phyloP scores from a whole-genome alignment of 2,797 vertebrate genomes.

The Steatocranus sp. region DNA sequence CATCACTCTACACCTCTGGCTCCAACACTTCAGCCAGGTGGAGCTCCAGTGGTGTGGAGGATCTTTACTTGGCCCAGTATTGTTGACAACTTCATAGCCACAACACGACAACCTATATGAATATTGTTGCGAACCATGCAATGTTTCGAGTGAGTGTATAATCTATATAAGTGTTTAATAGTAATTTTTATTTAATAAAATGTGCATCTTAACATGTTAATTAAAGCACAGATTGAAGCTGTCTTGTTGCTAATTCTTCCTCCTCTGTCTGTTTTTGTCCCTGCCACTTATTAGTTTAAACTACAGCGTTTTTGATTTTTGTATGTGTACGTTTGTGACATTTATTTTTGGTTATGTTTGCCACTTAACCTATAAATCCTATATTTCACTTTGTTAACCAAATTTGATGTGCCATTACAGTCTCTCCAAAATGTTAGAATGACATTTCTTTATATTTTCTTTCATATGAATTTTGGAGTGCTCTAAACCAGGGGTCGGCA shows the following conservation, averaged over 20 bases:
- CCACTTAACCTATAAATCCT: not conserved
- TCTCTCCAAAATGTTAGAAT: not conserved
- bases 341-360: not conserved
- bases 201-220: not conserved
- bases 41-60: not conserved
- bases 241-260: accelerated
- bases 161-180: not conserved
- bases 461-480: accelerated
- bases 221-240: not conserved
- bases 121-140: not conserved
- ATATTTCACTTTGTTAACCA: not conserved
- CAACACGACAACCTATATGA: not conserved
- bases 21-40: not conserved
- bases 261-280: not conserved
- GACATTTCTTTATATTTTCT: not conserved
- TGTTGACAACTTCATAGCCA: too few relatives aligned
- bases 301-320: not conserved
- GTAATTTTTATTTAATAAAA: not conserved
- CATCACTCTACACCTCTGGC: not conserved
- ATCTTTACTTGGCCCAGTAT: not conserved
- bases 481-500: too few relatives aligned
- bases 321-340: not conserved
- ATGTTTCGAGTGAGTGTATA: not conserved
- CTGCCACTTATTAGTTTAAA: accelerated
- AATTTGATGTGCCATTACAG: not conserved